Conservation (phyloP, 2,888 invertebrate species). For the Lottia scabra region DNA sequence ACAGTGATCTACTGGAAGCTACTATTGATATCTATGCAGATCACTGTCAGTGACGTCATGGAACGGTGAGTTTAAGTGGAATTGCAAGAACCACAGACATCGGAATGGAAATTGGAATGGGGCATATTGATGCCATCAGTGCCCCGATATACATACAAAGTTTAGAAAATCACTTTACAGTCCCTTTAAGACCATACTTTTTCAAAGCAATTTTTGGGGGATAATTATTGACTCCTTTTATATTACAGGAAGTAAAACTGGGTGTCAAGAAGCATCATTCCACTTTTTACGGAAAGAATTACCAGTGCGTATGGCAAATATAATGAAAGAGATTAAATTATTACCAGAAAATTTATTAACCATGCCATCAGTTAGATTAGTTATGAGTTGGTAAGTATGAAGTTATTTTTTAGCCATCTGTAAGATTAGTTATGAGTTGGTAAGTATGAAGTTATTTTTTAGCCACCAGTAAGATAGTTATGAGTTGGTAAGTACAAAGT, state of each 20-base stretch:
- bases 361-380: slow-evolving; percentile 93
- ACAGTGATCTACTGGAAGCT: no score
- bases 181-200: no score
- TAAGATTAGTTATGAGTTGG: slow-evolving; percentile 85
- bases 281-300: slow-evolving; percentile 95
- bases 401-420: slow-evolving; percentile 91
- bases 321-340: slow-evolving; percentile 98
- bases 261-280: slow-evolving; percentile 83
- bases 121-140: no score
- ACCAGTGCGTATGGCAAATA: slow-evolving; percentile 98
- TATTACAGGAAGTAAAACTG: slow-evolving; percentile 55
- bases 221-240: background rate
- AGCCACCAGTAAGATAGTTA: slow-evolving; percentile 92
- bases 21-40: no score
- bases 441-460: slow-evolving; percentile 86
- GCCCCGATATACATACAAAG: no score
- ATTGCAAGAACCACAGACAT: no score
- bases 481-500: slow-evolving; percentile 80
- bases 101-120: no score
- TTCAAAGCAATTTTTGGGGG: no score
- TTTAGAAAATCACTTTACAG: no score
- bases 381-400: slow-evolving; percentile 81
- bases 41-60: no score
- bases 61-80: no score
- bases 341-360: slow-evolving; percentile 91